Evolutionary conservation across 2,888 invertebrate species (phyloP).

Genomic region (Oxystoma pomonae): DNA sequence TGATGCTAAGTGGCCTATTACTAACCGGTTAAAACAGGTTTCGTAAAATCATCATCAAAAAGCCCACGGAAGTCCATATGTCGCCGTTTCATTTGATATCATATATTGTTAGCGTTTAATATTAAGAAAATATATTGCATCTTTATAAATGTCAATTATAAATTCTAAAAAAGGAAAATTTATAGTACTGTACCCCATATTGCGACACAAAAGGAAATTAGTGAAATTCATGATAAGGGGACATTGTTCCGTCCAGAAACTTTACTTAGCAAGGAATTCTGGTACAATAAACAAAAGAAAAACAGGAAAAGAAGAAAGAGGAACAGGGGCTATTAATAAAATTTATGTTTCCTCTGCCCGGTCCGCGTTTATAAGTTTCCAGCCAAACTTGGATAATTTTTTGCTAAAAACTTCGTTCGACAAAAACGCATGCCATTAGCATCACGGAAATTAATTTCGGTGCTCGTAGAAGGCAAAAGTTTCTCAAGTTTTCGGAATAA

Average conservation of each 20-base stretch:
- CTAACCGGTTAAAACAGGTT: too few species aligned
- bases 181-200: too few species aligned
- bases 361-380: background rate
- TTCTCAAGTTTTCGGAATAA: background rate
- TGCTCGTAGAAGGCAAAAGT: background rate
- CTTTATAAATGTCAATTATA: too few species aligned
- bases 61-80: too few species aligned
- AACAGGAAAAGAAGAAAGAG: conserved; percentile 15
- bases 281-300: conserved; percentile 19
- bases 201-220: background rate
- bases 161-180: too few species aligned
- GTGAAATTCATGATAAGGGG: background rate
- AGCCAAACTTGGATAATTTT: background rate
- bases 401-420: background rate
- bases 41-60: too few species aligned
- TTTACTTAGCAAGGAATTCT: background rate
- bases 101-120: too few species aligned
- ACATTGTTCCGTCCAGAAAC: background rate
- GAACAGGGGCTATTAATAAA: conserved; percentile 20
- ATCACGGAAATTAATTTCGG: background rate
- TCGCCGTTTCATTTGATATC: too few species aligned
- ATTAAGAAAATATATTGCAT: too few species aligned
- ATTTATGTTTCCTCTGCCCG: conserved; percentile 18
- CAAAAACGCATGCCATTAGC: background rate
- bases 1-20: too few species aligned